A percentile compares a stretch with the other conserved stretches of the same genome.
Conservation (phyloP, 2,888 invertebrate species). For the Diogma glabrata region DNA sequence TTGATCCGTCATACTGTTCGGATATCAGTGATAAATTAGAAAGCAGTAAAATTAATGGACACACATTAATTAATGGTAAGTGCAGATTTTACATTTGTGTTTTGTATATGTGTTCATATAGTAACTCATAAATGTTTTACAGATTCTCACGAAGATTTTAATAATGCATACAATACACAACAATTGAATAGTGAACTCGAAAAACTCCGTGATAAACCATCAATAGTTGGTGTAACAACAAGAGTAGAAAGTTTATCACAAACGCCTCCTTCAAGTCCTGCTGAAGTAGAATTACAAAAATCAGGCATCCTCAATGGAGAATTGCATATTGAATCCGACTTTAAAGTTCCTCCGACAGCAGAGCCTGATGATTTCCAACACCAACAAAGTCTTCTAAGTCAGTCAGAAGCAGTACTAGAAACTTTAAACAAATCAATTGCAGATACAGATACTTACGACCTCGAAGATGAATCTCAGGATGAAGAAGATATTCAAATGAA, state of each 20-base stretch:
- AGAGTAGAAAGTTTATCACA: conserved; percentile 6
- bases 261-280: conserved; percentile 20
- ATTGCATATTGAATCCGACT: conserved; percentile 10
- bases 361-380: conserved; percentile 15
- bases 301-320: conserved; percentile 12
- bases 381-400: background rate
- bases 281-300: conserved; percentile 16
- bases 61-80: too few species aligned
- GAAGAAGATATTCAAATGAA: background rate
- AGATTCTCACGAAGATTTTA: background rate
- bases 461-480: background rate
- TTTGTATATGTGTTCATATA: too few species aligned
- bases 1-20: conserved; percentile 7
- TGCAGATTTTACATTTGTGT: too few species aligned
- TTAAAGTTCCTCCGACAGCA: conserved; percentile 18
- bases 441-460: background rate
- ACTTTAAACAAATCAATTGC: background rate
- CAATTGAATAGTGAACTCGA: background rate
- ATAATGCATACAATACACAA: too few species aligned
- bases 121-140: too few species aligned
- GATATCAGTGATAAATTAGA: conserved; percentile 3
- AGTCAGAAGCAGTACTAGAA: background rate
- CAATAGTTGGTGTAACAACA: conserved; percentile 11
- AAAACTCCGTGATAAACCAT: conserved; percentile 4
- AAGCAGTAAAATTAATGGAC: too few species aligned